Percentiles rank a stretch among this genome's conserved stretches.
phyloP scores from a whole-genome alignment of 2,797 vertebrate species.

The Calcarius lapponicus region DNA sequence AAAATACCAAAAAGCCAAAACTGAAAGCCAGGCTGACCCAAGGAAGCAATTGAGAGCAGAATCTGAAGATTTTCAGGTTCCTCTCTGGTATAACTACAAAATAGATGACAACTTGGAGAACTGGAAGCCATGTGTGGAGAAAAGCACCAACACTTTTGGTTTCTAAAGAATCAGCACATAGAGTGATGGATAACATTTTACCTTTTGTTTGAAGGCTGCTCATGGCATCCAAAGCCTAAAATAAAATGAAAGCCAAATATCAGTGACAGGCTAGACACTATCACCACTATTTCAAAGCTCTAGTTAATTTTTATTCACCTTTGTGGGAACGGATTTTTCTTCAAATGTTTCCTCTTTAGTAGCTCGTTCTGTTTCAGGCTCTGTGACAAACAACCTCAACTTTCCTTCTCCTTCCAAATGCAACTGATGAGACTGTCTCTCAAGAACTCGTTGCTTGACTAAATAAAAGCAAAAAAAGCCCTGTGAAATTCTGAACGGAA shows the following conservation, averaged over 20 bases:
- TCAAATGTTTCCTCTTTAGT: neutral
- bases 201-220: slow-evolving; percentile 20
- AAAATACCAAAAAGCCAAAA: neutral
- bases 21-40: neutral
- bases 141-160: neutral
- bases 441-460: slow-evolving; percentile 73
- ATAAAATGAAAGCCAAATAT: slow-evolving; percentile 47
- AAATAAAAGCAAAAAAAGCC: neutral
- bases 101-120: neutral
- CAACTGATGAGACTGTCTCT: slow-evolving; percentile 63
- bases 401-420: slow-evolving; percentile 25
- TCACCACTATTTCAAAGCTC: neutral
- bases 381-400: slow-evolving; percentile 58
- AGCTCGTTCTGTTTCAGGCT: neutral
- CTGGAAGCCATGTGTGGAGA: neutral
- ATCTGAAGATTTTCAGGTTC: neutral
- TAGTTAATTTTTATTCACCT: slow-evolving; percentile 40
- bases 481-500: neutral
- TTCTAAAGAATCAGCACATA: neutral
- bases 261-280: neutral
- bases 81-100: neutral
- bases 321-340: neutral
- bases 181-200: neutral
- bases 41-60: accelerated
- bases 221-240: slow-evolving; percentile 43